phyloP scores from a whole-genome alignment of 2,888 invertebrate species.

The Megamerina dolium region DNA sequence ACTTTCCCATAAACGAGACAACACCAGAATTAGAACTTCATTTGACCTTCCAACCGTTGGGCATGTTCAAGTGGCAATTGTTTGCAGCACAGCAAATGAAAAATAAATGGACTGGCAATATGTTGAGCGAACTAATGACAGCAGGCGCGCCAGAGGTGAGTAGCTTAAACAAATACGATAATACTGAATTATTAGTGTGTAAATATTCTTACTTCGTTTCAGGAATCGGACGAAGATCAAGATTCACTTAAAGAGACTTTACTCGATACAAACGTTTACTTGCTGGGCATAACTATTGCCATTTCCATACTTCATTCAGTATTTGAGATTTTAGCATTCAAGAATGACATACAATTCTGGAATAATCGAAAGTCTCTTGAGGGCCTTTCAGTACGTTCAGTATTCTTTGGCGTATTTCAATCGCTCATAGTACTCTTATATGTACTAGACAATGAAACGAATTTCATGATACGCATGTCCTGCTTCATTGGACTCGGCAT shows the following conservation, averaged over 20 bases:
- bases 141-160: constrained; percentile 52
- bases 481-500: constrained; percentile 92
- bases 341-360: constrained; percentile 99
- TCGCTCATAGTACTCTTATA: constrained; percentile 91
- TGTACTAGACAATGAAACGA: constrained; percentile 97
- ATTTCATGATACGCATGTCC: constrained; percentile 88
- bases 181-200: neutral
- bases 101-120: constrained; percentile 67
- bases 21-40: constrained; percentile 64
- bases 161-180: neutral
- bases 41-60: constrained; percentile 81
- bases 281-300: constrained; percentile 83
- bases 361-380: constrained; percentile 94
- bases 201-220: constrained; percentile 1
- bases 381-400: constrained; percentile 94
- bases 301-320: constrained; percentile 94
- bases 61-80: constrained; percentile 96
- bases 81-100: constrained; percentile 95
- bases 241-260: constrained; percentile 90
- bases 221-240: constrained; percentile 82
- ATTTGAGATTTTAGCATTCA: constrained; percentile 97
- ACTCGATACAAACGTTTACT: constrained; percentile 92
- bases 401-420: constrained; percentile 98
- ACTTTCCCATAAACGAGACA: constrained; percentile 83
- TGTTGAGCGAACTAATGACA: constrained; percentile 62